Percentiles rank a stretch among this genome's conserved stretches.
These are phyloP conservation scores for Zygogramma bicolorata DNA, from an alignment of 2,888 invertebrate genomes.

Conservation along the genomic window DNA sequence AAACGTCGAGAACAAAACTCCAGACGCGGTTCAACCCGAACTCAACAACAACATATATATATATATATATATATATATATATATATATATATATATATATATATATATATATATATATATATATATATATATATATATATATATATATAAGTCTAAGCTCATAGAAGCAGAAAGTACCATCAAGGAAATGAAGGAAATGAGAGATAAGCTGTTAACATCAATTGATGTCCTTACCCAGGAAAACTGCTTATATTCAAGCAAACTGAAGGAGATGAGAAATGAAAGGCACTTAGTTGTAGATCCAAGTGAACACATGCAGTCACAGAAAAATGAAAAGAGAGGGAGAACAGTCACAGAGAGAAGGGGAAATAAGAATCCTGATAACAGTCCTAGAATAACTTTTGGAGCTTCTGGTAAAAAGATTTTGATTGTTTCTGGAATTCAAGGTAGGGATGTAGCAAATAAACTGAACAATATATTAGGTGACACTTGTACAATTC, in stretches of 20 bases:
- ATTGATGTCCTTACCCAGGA: conserved; percentile 11
- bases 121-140: too few species aligned
- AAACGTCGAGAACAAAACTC: too few species aligned
- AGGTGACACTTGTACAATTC: neutral
- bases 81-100: too few species aligned
- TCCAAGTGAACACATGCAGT: neutral
- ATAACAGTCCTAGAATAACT: neutral
- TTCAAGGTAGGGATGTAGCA: conserved; percentile 8
- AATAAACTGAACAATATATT: neutral
- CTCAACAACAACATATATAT: too few species aligned
- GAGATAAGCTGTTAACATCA: too few species aligned
- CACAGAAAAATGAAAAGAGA: neutral
- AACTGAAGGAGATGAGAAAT: neutral
- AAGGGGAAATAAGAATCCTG: neutral
- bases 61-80: too few species aligned
- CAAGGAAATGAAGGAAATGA: conserved; percentile 11
- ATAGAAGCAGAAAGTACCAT: conserved; percentile 12
- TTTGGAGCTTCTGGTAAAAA: neutral
- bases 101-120: too few species aligned
- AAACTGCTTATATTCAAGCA: neutral
- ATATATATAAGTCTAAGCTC: too few species aligned
- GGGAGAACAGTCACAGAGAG: neutral
- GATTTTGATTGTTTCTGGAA: conserved; percentile 13
- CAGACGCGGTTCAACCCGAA: too few species aligned
- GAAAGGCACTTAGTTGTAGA: neutral